A percentile compares a stretch with the other conserved stretches of the same genome.
These are phyloP conservation scores for Gallinago media DNA, from an alignment of 2,113 vertebrate species.

Conservation along the genomic window DNA sequence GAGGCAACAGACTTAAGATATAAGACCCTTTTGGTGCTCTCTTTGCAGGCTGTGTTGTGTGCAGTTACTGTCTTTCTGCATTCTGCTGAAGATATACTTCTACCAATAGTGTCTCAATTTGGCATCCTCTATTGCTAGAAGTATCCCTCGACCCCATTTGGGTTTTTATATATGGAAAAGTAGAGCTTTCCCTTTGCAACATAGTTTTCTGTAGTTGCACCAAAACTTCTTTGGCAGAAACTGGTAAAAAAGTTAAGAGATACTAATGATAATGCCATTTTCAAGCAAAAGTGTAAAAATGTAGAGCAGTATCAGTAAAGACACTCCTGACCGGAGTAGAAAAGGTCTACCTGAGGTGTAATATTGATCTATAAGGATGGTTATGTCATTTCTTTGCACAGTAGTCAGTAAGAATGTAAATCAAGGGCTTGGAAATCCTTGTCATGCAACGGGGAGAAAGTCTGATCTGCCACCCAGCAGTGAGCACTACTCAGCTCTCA, in stretches of 20 bases:
- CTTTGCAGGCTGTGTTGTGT: neutral
- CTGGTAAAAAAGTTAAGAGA: neutral
- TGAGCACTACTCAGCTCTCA: fast-evolving
- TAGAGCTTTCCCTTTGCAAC: neutral
- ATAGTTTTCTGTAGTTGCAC: neutral
- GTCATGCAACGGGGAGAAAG: neutral
- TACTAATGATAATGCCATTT: neutral
- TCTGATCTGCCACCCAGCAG: neutral
- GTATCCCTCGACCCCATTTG: neutral
- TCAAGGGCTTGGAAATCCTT: neutral
- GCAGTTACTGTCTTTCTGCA: neutral
- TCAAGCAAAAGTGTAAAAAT: neutral
- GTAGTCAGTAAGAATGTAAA: neutral
- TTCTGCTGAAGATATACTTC: neutral
- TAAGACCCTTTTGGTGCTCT: neutral
- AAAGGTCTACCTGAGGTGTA: neutral
- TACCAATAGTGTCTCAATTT: neutral
- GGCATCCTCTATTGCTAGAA: neutral
- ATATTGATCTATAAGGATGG: neutral
- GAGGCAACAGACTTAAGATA: neutral
- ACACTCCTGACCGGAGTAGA: neutral
- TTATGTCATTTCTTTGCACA: neutral
- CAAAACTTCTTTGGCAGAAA: neutral
- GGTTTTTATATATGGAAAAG: neutral
- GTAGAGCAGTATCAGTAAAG: neutral